Base-by-base conservation (phyloP, 2,113 vertebrate genomes). In the Perca schrenkii region DNA sequence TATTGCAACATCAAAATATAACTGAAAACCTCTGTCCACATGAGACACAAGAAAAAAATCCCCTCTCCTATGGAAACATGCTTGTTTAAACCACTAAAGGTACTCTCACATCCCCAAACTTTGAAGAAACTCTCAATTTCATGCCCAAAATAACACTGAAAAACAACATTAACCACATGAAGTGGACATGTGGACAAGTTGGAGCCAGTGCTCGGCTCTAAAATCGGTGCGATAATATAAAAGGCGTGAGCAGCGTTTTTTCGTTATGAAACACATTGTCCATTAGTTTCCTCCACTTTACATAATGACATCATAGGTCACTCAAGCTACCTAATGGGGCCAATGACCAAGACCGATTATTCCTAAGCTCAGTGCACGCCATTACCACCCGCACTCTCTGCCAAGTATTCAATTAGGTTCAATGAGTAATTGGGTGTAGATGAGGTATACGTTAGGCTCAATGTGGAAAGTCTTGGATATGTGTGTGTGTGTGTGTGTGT, bases 331-430 rank as follows among this genome's bases (percentile, higher is more conserved):
- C 84, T 92, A 94, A 92, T 91, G 88, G 86, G 83, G 71, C 77
- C 43, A 89, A 65, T 79, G 87, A 90, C 83, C 83, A 84, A 92
- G 93, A 94, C 83, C 73, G 86, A 93, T 92, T 88, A 82, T 40
- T 68, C 40, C 52, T 79, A 3, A 61, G 85, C 68, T 86, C 66
- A 54, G 83, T 77, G 79, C 78, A 89, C 64, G 53, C 85, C 79
- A 79, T 92, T 86, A 84, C 61, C 81, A 66, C 86, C 84, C 3
- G 21, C 54, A 4, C 67, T 80, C 80, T 62, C 79, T 93, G 94
- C 91, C 94, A 95, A 92, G 83, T 91, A 80, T 94, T 94, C 93
- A 93, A 92, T 95, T 93, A 94, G 75, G 77, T 70, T 50, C 69
- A 65, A 31, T 95, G 91, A 94, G 85, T 93, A 87, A 94, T 94